Conservation (phyloP, 2,113 vertebrate genomes). For the Heterotilapia buettikoferi region DNA sequence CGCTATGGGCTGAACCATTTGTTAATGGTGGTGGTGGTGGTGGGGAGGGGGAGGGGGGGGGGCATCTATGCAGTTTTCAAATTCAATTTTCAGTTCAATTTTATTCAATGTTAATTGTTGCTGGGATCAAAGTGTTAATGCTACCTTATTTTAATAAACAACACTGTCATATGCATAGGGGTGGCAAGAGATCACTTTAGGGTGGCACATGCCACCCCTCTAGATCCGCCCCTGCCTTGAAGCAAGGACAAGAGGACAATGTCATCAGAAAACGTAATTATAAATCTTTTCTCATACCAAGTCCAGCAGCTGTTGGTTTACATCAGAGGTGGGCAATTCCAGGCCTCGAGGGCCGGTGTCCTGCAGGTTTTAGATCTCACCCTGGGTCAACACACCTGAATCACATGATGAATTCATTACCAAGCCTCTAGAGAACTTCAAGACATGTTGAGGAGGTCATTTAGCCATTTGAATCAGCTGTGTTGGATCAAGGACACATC, state of each 20-base stretch:
- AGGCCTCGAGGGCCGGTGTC: neutral
- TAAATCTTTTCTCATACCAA: neutral
- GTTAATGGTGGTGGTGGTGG: neutral
- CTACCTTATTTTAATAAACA: neutral
- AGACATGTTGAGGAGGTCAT: rapidly evolving
- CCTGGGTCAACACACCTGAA: neutral
- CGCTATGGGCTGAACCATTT: neutral
- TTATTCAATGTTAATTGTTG: neutral
- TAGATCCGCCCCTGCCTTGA: neutral
- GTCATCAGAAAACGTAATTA: neutral
- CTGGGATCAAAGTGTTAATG: neutral
- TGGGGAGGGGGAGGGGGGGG: neutral
- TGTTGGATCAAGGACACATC: rapidly evolving
- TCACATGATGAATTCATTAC: rapidly evolving
- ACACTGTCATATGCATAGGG: rapidly evolving
- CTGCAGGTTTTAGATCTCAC: neutral
- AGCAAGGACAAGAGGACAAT: neutral
- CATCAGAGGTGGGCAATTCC: neutral
- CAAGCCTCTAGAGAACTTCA: neutral
- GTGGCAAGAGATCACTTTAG: neutral
- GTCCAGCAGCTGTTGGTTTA: neutral
- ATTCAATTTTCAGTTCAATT: neutral
- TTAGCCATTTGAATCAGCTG: rapidly evolving
- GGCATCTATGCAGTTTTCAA: too few species aligned
- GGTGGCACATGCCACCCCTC: neutral